phyloP scores from a whole-genome alignment of 2,113 vertebrate species.

The Hyla sarda region DNA sequence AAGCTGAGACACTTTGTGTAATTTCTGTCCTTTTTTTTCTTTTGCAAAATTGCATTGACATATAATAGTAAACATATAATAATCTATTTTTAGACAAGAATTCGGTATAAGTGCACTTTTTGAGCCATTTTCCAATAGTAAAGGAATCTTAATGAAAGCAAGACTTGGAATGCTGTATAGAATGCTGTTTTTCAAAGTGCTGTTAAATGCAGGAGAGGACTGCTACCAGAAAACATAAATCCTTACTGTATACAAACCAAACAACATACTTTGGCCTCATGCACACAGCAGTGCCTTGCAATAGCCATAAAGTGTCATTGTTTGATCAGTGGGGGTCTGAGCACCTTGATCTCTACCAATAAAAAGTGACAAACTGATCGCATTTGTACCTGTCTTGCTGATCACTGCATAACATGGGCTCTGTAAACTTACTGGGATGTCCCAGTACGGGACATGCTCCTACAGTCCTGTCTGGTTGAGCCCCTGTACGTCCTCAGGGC shows the following conservation, averaged over 20 bases:
- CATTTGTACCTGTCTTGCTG: too few relatives aligned
- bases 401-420: too few relatives aligned
- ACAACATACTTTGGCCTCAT: neutral
- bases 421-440: too few relatives aligned
- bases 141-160: conserved; percentile 35
- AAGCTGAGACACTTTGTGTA: neutral
- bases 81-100: neutral
- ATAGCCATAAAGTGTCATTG: too few relatives aligned
- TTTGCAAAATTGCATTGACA: neutral
- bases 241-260: neutral
- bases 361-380: too few relatives aligned
- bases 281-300: too few relatives aligned
- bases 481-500: too few relatives aligned
- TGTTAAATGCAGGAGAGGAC: neutral
- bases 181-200: conserved; percentile 36
- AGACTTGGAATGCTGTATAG: conserved; percentile 22
- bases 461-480: too few relatives aligned
- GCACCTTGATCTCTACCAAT: too few relatives aligned
- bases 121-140: neutral
- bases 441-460: too few relatives aligned
- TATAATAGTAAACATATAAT: neutral
- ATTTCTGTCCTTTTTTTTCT: neutral
- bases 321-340: too few relatives aligned
- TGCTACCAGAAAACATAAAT: neutral
- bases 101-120: neutral